These are phyloP conservation scores for Pristis pectinata DNA, from an alignment of 2,797 vertebrate genomes.

Conservation along the genomic window DNA sequence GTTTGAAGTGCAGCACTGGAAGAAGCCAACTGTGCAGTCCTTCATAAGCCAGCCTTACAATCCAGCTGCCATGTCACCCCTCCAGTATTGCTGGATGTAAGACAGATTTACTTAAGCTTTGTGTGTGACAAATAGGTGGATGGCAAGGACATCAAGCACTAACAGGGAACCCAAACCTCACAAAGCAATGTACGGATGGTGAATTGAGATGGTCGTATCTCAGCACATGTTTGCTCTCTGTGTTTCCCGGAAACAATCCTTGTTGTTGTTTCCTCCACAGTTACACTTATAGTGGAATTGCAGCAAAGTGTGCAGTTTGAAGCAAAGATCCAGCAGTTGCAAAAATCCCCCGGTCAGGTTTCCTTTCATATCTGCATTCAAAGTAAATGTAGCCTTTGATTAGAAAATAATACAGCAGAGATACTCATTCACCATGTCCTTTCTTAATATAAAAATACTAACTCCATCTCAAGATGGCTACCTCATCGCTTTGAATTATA, in stretches of 20 bases:
- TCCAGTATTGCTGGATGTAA: not conserved
- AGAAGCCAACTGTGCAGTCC: not conserved
- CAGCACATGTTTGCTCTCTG: not conserved
- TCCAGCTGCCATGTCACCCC: not conserved
- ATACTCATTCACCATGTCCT: too few relatives aligned
- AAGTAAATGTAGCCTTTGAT: too few relatives aligned
- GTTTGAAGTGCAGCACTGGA: not conserved
- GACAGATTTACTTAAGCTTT: not conserved
- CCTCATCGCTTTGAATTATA: too few relatives aligned
- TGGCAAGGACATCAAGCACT: too few relatives aligned
- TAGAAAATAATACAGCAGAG: too few relatives aligned
- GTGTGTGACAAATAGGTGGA: not conserved
- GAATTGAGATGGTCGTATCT: not conserved
- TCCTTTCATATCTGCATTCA: too few relatives aligned
- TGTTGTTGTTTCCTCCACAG: not conserved
- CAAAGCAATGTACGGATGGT: not conserved
- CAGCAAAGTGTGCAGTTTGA: too few relatives aligned
- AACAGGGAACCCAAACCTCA: not conserved
- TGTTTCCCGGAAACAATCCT: not conserved
- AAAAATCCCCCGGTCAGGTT: too few relatives aligned
- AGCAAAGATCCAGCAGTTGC: too few relatives aligned
- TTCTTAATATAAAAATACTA: too few relatives aligned
- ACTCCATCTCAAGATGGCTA: too few relatives aligned
- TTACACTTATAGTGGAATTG: not conserved
- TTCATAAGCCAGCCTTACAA: not conserved